A percentile compares a stretch with the other conserved stretches of the same genome.
phyloP scores from a whole-genome alignment of 2,113 vertebrate species.

The Chionomys nivalis region DNA sequence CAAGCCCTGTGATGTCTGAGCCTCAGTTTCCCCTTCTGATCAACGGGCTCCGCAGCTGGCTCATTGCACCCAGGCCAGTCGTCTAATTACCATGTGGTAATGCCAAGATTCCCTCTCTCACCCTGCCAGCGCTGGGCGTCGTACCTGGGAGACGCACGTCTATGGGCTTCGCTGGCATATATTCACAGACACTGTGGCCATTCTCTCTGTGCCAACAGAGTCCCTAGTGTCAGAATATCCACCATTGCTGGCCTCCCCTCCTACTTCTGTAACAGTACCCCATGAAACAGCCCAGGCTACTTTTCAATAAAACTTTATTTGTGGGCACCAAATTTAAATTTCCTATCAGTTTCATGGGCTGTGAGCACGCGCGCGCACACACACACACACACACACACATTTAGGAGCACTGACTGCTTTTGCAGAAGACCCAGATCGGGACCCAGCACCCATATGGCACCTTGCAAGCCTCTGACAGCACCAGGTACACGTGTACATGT shows the following conservation, averaged over 20 bases:
- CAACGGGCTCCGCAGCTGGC: rapidly evolving
- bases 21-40: constrained; percentile 21
- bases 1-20: not conserved
- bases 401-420: not conserved
- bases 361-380: not conserved
- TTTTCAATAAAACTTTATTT: not conserved
- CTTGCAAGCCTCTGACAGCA: not conserved
- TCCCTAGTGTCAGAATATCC: not conserved
- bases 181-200: not conserved
- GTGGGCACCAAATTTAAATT: not conserved
- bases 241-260: rapidly evolving
- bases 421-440: not conserved
- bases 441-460: not conserved
- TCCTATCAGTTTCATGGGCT: not conserved
- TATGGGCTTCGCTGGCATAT: rapidly evolving
- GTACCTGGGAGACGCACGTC: not conserved
- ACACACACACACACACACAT: not conserved
- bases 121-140: not conserved
- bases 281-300: rapidly evolving
- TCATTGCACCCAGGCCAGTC: rapidly evolving
- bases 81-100: not conserved
- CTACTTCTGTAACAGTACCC: rapidly evolving
- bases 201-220: not conserved
- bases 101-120: not conserved
- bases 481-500: not conserved